Evolutionary conservation across 1,140 invertebrate species (phyloP), one percentile per base, ranked within the genome.

Genomic region (Eumaeus atala): DNA sequence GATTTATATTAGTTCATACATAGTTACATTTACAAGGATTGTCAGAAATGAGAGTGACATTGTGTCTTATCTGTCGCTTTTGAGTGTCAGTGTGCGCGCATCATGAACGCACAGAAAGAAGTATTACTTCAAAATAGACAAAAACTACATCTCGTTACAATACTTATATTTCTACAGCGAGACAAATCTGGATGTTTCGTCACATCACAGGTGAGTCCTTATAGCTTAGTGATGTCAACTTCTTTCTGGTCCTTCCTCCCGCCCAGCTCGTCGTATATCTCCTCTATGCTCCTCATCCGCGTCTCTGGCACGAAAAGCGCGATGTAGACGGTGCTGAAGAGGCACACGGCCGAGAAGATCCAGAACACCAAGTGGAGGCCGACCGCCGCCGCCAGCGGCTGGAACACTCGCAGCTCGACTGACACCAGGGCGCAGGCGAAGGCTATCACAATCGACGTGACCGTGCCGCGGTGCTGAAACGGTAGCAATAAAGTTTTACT

Each of bases 271-370:
- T 71, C 68, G 57, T 85, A 83, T 6, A 85, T 85, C 14, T 85
- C 77, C 12, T 94, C 92, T 12, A 94, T 78, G 3, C 87, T 89
- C 61, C 90, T 90, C 35, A 92, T 92, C 70, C 92, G 93, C 0
- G 93, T 95, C 77, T 95, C 93, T 0, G 93, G 92, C 0, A 94
- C 89, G 14, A 90, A 89, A 34, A 89, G 77, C 33, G 88, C 89
- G 9, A 92, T 89, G 62, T 92, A 90, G 0, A 92, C 65, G 2
- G 90, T 88, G n/a, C 92, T 91, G 11, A 90, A 18, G 1, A 90
- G 72, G 52, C 91, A 91, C 33, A 91, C 84, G 0, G 87, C 88
- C 1, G 93, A 77, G 78, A 94, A 95, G 6, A 92, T 68, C 88
- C 91, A 92, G 74, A 92, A 93, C 7, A 90, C 88, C 14, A 87